Evolutionary conservation across 2,797 vertebrate genomes (phyloP), one percentile per base, ranked within the genome.

Genomic region (Microctenopoma stevenorrisi): DNA sequence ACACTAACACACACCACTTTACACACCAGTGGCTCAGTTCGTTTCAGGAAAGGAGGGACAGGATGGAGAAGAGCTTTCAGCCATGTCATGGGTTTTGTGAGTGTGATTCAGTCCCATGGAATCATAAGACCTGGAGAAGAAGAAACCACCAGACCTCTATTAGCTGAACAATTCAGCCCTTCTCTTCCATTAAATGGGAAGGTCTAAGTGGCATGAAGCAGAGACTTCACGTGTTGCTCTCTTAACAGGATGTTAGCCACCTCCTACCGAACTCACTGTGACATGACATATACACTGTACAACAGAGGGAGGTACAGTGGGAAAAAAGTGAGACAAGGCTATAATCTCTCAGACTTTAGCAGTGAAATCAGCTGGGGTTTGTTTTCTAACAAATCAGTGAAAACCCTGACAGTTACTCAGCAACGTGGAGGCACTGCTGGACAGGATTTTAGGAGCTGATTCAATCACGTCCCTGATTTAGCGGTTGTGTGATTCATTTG

Each of bases 111-210:
- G 62, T 68, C 76, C 68, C 73, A 43, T 66, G 74, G 58, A 85
- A 68, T 92, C 93, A 93, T 78, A 78, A 89, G 90, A 92, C 80
- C 62, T 44, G 47, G 52, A 76, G 78, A 46, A 38, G 42, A 49
- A 48, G 25, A 88, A 86, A 89, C 79, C 93, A 93, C 91, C 89
- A 92, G 93, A 87, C 88, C 82, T 81, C 72, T 66, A 86, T 92
- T 90, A 90, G 81, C 76, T 58, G 40, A 78, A 79, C 78, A 86
- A 65, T 77, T 53, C 25, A 33, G 25, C 68, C 69, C 55, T 46
- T 87, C 74, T 82, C 53, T 49, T 80, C 64, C 59, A 62, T 38
- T 63, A 46, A 16, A 42, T 51, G 40, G 43, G 65, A 33, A 60
- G 14, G 43, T 47, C 11, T 26, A 43, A 68, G 59, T 37, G 56